Evolutionary conservation across 2,888 invertebrate genomes (phyloP).

Genomic region (Tryphoninae sp.): DNA sequence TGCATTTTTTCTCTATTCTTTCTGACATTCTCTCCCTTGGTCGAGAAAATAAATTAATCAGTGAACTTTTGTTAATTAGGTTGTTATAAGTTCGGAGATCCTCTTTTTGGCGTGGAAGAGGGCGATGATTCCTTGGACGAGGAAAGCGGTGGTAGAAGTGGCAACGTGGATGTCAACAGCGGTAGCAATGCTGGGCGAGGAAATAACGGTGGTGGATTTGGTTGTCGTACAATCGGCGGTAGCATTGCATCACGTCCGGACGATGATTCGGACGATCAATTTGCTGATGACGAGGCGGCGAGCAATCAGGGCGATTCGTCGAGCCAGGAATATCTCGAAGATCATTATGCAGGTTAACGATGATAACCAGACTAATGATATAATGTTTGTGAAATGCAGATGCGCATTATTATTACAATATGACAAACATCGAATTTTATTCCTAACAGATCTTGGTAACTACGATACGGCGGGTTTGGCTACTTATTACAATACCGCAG

Average conservation of each 20-base stretch:
- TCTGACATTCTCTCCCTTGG: neutral
- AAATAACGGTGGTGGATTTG: constrained; percentile 54
- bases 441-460: constrained; percentile 80
- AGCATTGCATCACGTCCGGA: constrained; percentile 68
- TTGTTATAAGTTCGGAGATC: constrained; percentile 87
- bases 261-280: constrained; percentile 83
- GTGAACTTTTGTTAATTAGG: constrained; percentile 79
- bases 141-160: constrained; percentile 84
- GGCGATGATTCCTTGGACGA: constrained; percentile 90
- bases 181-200: constrained; percentile 49
- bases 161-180: constrained; percentile 46
- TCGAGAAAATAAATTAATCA: too few species aligned
- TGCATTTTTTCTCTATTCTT: neutral
- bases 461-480: constrained; percentile 80
- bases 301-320: constrained; percentile 83
- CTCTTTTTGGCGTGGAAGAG: constrained; percentile 83
- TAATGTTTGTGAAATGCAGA: too few species aligned
- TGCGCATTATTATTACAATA: too few species aligned
- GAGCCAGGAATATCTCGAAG: constrained; percentile 83
- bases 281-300: constrained; percentile 84
- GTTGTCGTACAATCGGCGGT: constrained; percentile 30
- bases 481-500: constrained; percentile 79
- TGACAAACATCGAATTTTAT: constrained; percentile 3
- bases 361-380: neutral
- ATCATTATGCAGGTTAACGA: constrained; percentile 79